A percentile compares a stretch with the other conserved stretches of the same genome.
Evolutionary conservation across 2,113 vertebrate genomes (phyloP).

Genomic region (Corynorhinus townsendii): DNA sequence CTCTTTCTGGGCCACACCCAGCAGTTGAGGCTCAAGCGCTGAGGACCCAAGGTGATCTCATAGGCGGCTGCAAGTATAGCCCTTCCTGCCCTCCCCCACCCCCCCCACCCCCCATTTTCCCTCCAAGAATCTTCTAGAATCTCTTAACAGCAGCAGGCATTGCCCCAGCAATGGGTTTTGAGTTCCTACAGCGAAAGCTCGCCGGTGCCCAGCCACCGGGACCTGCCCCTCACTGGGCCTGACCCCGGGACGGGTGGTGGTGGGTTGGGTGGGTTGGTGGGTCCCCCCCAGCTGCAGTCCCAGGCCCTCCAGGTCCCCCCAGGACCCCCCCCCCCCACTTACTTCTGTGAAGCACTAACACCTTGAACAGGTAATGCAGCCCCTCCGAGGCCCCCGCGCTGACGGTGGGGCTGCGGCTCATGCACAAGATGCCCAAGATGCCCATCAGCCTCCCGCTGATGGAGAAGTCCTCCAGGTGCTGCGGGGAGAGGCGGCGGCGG

Average conservation of each 20-base stretch:
- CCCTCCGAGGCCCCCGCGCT: not conserved
- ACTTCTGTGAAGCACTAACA: conserved; percentile 60
- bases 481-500: not conserved
- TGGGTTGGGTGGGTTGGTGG: fast-evolving
- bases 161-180: not conserved
- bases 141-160: not conserved
- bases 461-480: conserved; percentile 20
- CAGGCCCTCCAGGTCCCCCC: fast-evolving
- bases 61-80: not conserved
- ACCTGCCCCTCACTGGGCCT: fast-evolving
- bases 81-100: fast-evolving
- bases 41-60: too few relatives aligned
- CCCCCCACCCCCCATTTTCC: fast-evolving
- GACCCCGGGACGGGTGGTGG: fast-evolving
- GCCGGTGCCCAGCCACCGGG: not conserved
- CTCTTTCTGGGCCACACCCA: not conserved
- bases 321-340: not conserved
- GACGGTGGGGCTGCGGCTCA: not conserved
- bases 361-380: conserved; percentile 42
- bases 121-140: too few relatives aligned
- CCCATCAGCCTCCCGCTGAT: conserved; percentile 39
- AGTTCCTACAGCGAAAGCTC: not conserved
- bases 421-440: conserved; percentile 28
- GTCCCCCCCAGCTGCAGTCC: fast-evolving
- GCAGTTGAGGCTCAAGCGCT: fast-evolving